Base-by-base conservation (phyloP, 2,797 vertebrate genomes). In the Arctocebus calabarensis region DNA sequence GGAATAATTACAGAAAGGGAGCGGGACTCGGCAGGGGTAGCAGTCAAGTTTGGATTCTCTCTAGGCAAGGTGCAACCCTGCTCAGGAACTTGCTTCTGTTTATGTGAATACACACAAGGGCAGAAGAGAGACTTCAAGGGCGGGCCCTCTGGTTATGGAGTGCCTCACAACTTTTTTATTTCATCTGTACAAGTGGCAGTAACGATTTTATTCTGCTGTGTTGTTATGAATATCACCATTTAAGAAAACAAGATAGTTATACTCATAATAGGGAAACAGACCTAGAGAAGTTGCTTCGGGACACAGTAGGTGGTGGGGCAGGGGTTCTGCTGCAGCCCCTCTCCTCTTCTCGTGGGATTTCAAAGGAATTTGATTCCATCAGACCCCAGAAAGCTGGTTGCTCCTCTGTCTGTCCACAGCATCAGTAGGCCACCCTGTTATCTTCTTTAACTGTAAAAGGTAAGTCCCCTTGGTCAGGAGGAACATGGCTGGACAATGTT, bases 311-410 rank as follows among this genome's bases (percentile, higher is more conserved):
- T 10, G 48, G 12, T 2, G 7, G 40, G 23, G 23, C 10, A 1
- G 10, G 7, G 8, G n/a, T 34, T 5, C 20, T 34, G 3, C 0
- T 0, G 12, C 11, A 45, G 48, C 2, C 29, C 4, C 17, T 20
- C n/a, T 48, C 5, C 11, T 25, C 8, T 59, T 12, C 1, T 2
- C 1, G 6, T 1, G 2, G 13, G 14, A 27, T 52, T 3, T 43
- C 8, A 4, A 0, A 17, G 34, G 12, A 40, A 6, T 40, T 66
- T 40, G 37, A 48, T 14, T 75, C 37, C 17, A 0, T 43, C 17
- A 12, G 0, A n/a, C 37, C 16, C 48, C 37, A 52, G 11, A 6
- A 40, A 19, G 29, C 27, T 8, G 3, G 1, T 17, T 23, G 10
- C 11, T 32, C 52, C 37, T 22, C 40, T 16, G 11, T 19, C 34